Evolutionary conservation across 2,797 vertebrate genomes (phyloP), one percentile per base, ranked within the genome.

Genomic region (Lutjanus campechanus): DNA sequence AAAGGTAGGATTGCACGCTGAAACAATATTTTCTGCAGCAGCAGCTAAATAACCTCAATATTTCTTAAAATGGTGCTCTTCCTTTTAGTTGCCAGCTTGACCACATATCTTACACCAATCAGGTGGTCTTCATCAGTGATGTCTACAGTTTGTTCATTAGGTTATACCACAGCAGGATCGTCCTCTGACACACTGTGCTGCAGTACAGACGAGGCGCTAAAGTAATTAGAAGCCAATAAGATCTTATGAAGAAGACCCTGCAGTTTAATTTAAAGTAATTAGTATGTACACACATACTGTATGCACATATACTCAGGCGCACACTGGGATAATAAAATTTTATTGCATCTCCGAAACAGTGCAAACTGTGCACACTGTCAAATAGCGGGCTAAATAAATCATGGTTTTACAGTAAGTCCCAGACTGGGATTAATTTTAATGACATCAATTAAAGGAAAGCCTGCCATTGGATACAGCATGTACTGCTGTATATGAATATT

Each of bases 201-300:
- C 20, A 47, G 64, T 10, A 19, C 60, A 58, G 54, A 66, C 15
- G 69, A 77, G 13, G 16, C 5, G 1, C 58, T 54, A 40, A 69
- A 79, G 79, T 73, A 44, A 88, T 89, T 77, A 89, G 66, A 81
- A 71, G 68, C 64, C 69, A 84, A 73, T 69, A 80, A 71, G 77
- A 73, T 88, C 66, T 63, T 60, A 77, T 17, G 13, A 59, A 61
- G 72, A 81, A 47, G 49, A 76, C 16, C 25, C 69, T 46, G 61
- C 68, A 73, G 68, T 88, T 89, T 73, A 75, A 87, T 87, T 76
- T 59, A 81, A 73, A 89, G 74, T 83, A 76, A 88, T 89, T 88
- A 80, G 78, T 64, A 64, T 84, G 67, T 62, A 77, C 13, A 36
- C 58, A 59, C 60, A 64, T 50, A 77, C 29, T 36, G 29, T 11